phyloP scores from a whole-genome alignment of 2,888 invertebrate species.

The Drosophila sordidula region DNA sequence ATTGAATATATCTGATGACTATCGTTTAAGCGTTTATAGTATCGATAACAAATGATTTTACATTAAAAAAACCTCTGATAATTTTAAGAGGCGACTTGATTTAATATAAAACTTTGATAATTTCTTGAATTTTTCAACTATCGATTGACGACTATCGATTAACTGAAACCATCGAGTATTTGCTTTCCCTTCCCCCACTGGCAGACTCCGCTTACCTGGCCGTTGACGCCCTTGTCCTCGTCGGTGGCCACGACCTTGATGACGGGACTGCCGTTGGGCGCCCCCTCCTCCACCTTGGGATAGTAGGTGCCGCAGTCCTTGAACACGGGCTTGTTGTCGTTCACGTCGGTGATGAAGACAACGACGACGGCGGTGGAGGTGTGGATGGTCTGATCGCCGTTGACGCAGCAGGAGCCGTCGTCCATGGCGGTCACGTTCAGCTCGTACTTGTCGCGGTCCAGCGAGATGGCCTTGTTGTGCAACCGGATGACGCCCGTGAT shows the following conservation, averaged over 20 bases:
- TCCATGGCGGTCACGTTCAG: slow-evolving; percentile 98
- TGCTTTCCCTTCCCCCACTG: too few species aligned
- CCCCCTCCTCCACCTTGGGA: slow-evolving; percentile 97
- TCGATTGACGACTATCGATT: too few species aligned
- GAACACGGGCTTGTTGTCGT: slow-evolving; percentile 98
- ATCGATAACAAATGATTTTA: too few species aligned
- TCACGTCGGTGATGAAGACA: slow-evolving; percentile 98
- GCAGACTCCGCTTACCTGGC: slow-evolving; percentile 88
- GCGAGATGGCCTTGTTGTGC: slow-evolving; percentile 93
- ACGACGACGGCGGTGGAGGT: slow-evolving; percentile 97
- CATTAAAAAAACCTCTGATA: too few species aligned
- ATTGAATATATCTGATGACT: too few species aligned
- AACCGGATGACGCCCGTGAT: slow-evolving; percentile 97
- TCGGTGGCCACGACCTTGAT: slow-evolving; percentile 97
- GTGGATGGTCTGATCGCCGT: slow-evolving; percentile 94
- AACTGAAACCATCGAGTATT: too few species aligned
- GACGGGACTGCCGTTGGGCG: slow-evolving; percentile 96
- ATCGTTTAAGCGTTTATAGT: too few species aligned
- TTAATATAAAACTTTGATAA: too few species aligned
- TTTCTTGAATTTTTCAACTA: too few species aligned
- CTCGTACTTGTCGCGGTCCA: slow-evolving; percentile 97
- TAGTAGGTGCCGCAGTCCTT: slow-evolving; percentile 96
- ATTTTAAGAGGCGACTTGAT: too few species aligned
- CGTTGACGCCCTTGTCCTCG: slow-evolving; percentile 97
- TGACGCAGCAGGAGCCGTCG: slow-evolving; percentile 98